These are phyloP conservation scores for Drosophila sucinea DNA, from an alignment of 1,140 invertebrate genomes.

Conservation along the genomic window DNA sequence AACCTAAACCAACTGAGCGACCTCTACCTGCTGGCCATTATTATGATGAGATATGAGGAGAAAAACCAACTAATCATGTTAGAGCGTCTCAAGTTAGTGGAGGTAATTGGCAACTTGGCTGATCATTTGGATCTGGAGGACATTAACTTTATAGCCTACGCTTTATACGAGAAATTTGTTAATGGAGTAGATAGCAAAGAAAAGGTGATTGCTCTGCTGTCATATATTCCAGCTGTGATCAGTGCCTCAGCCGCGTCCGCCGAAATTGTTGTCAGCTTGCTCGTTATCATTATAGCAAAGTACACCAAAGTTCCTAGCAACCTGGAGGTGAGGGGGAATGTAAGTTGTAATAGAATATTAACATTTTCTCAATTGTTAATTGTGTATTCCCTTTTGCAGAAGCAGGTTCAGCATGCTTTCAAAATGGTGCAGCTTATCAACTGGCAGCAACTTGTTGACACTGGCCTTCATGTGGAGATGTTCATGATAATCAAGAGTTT, in stretches of 20 bases:
- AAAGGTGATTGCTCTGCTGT: constrained; percentile 31
- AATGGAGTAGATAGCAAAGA: constrained; percentile 27
- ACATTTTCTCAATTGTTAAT: not conserved
- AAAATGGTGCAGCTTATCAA: constrained; percentile 28
- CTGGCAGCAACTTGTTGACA: constrained; percentile 30
- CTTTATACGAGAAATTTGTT: constrained; percentile 25
- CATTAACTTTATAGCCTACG: constrained; percentile 27
- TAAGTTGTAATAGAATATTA: not conserved
- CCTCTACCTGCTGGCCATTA: constrained; percentile 38
- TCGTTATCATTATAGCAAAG: constrained; percentile 30
- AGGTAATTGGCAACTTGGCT: constrained; percentile 20
- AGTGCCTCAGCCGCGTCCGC: constrained; percentile 21
- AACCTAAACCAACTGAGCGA: constrained; percentile 18
- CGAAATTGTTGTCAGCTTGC: constrained; percentile 30
- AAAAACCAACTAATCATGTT: constrained; percentile 14
- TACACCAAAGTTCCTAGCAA: constrained; percentile 3
- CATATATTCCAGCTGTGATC: constrained; percentile 33
- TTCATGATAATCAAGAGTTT: constrained; percentile 35
- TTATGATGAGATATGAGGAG: constrained; percentile 39
- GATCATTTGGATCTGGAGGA: not conserved
- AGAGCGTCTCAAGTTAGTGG: constrained; percentile 29
- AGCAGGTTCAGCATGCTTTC: constrained; percentile 26
- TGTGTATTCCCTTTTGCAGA: not conserved
- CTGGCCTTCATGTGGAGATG: constrained; percentile 25
- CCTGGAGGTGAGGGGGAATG: constrained; percentile 1